Evolutionary conservation across 2,888 invertebrate species (phyloP).

Genomic region (Alviniconcha strummeri): DNA sequence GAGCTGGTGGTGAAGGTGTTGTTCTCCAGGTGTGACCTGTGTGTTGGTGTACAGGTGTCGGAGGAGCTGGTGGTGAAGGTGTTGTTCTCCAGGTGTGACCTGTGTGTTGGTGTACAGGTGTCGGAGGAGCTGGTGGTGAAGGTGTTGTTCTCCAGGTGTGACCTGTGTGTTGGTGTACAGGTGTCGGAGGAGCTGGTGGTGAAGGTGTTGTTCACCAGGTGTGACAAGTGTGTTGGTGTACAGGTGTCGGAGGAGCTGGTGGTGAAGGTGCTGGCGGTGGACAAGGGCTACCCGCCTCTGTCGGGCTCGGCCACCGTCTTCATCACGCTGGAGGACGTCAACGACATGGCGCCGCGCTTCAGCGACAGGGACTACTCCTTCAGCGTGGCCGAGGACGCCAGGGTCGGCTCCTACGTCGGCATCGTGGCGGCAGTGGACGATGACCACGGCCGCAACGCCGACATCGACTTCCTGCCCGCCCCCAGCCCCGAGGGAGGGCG

Average conservation of each 20-base stretch:
- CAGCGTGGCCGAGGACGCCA: slow-evolving; percentile 75
- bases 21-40: not conserved
- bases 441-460: slow-evolving; percentile 40
- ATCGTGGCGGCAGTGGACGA: slow-evolving; percentile 61
- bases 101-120: slow-evolving; percentile 77
- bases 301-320: slow-evolving; percentile 93
- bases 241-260: slow-evolving; percentile 79
- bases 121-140: slow-evolving; percentile 79
- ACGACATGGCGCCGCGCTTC: slow-evolving; percentile 89
- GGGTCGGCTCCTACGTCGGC: slow-evolving; percentile 59
- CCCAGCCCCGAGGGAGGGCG: not conserved
- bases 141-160: slow-evolving; percentile 76
- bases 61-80: slow-evolving; percentile 77
- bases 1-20: slow-evolving; percentile 77
- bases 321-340: slow-evolving; percentile 94
- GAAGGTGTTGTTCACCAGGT: slow-evolving; percentile 78
- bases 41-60: slow-evolving; percentile 79
- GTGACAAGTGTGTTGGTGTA: not conserved
- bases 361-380: slow-evolving; percentile 49
- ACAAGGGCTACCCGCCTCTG: slow-evolving; percentile 79
- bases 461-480: slow-evolving; percentile 29
- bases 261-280: slow-evolving; percentile 90
- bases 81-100: not conserved
- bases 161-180: slow-evolving; percentile 72
- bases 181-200: slow-evolving; percentile 79